Percentiles rank a stretch among this genome's conserved stretches.
Conservation (phyloP, 1,140 invertebrate species). For the Drosophila biarmipes region DNA sequence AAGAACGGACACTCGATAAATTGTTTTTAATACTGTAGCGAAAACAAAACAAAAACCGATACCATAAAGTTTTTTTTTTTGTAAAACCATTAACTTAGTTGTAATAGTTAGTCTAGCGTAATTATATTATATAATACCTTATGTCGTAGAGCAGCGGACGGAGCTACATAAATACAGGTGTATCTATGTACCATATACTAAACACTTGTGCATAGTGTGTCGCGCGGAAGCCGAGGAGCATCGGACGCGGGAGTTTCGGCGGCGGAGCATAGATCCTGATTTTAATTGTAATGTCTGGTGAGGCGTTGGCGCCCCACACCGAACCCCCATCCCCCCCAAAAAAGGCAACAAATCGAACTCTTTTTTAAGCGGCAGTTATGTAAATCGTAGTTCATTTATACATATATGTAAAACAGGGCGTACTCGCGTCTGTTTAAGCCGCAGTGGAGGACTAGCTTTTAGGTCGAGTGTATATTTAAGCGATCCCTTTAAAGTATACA, state of each 20-base stretch:
- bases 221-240: not conserved
- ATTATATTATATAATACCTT: constrained; percentile 41
- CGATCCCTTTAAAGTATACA: constrained; percentile 22
- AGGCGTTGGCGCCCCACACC: not conserved
- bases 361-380: constrained; percentile 47
- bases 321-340: too few relatives aligned
- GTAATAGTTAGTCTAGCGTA: constrained; percentile 72
- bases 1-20: constrained; percentile 27
- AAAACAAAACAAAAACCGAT: not conserved
- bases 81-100: constrained; percentile 71
- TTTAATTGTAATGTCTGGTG: constrained; percentile 2
- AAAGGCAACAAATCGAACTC: constrained; percentile 10
- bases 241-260: not conserved
- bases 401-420: constrained; percentile 27
- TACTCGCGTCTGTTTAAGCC: constrained; percentile 11
- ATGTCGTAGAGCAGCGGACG: constrained; percentile 24
- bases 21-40: constrained; percentile 45
- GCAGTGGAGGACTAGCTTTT: constrained; percentile 13
- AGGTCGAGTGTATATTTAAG: constrained; percentile 34
- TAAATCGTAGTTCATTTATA: constrained; percentile 52
- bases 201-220: not conserved
- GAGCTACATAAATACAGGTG: constrained; percentile 26
- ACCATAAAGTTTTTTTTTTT: constrained; percentile 59
- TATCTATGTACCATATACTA: constrained; percentile 38
- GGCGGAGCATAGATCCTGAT: not conserved